These are phyloP conservation scores for Poeciliopsis paucimaculata DNA, from an alignment of 2,797 vertebrate species.

Conservation along the genomic window DNA sequence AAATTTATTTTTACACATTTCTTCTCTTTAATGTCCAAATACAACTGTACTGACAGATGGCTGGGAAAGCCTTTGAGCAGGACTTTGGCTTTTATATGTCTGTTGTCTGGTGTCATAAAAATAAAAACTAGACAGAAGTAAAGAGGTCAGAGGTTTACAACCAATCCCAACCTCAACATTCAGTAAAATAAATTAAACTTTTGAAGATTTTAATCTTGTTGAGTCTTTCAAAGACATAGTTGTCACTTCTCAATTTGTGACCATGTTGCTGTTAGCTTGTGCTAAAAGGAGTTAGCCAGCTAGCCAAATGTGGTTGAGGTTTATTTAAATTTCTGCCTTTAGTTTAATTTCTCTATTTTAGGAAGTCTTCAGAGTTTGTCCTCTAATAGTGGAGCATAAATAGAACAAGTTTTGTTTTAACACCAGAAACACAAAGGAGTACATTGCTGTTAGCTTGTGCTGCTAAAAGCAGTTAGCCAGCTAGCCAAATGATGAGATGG, in stretches of 20 bases:
- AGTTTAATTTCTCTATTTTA: no score
- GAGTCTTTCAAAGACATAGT: no score
- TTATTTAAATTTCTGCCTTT: no score
- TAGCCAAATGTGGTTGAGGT: neutral
- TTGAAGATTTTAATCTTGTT: neutral
- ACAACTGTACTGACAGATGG: neutral
- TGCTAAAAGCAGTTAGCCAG: neutral
- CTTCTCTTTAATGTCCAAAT: no score
- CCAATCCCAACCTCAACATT: neutral
- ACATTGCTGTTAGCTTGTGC: neutral
- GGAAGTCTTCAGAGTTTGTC: no score
- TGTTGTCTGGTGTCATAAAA: neutral
- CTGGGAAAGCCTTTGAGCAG: neutral
- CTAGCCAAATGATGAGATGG: neutral
- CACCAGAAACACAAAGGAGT: no score
- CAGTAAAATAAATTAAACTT: neutral
- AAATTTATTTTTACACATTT: no score
- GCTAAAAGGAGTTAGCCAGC: neutral
- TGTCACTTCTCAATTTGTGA: neutral
- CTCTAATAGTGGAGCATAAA: no score
- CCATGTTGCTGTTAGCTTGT: neutral
- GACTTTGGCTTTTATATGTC: neutral
- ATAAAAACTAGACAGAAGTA: neutral
- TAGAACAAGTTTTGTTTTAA: neutral
- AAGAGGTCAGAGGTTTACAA: neutral